Percentiles rank a stretch among this genome's conserved stretches.
Evolutionary conservation across 2,113 vertebrate species (phyloP).

Genomic region (Amphiprion percula): DNA sequence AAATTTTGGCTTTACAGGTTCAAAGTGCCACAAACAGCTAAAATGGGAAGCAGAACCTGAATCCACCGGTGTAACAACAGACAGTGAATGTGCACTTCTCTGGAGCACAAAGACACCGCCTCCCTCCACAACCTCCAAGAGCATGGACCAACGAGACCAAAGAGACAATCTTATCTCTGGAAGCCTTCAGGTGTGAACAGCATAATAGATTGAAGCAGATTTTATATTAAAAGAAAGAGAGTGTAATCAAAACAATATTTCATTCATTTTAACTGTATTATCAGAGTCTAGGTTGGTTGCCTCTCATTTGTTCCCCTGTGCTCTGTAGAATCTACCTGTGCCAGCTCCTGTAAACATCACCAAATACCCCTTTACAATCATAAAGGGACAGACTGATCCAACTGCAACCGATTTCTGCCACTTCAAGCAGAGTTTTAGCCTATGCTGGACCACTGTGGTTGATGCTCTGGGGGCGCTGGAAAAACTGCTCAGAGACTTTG

Average conservation of each 20-base stretch:
- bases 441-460: constrained; percentile 80
- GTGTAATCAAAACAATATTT: background rate
- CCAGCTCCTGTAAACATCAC: constrained; percentile 5
- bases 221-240: background rate
- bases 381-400: constrained; percentile 77
- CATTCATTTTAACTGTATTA: background rate
- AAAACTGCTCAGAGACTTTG: constrained; percentile 84
- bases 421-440: constrained; percentile 82
- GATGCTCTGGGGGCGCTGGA: constrained; percentile 77
- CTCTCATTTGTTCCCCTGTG: constrained; percentile 45
- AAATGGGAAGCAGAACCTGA: constrained; percentile 32
- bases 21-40: constrained; percentile 34
- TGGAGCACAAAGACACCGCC: constrained; percentile 45
- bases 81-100: background rate
- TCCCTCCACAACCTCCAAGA: constrained; percentile 58
- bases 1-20: constrained; percentile 37
- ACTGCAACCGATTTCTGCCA: constrained; percentile 78
- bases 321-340: constrained; percentile 67
- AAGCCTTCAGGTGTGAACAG: constrained; percentile 52
- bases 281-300: background rate
- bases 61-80: background rate
- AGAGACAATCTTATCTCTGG: constrained; percentile 1
- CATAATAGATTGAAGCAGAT: background rate
- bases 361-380: constrained; percentile 72
- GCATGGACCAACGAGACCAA: constrained; percentile 28